Evolutionary conservation across 35 echinoderm and acorn worm genomes (phyloP), one percentile per base, ranked within the genome.

Genomic region (Anneissia japonica): DNA sequence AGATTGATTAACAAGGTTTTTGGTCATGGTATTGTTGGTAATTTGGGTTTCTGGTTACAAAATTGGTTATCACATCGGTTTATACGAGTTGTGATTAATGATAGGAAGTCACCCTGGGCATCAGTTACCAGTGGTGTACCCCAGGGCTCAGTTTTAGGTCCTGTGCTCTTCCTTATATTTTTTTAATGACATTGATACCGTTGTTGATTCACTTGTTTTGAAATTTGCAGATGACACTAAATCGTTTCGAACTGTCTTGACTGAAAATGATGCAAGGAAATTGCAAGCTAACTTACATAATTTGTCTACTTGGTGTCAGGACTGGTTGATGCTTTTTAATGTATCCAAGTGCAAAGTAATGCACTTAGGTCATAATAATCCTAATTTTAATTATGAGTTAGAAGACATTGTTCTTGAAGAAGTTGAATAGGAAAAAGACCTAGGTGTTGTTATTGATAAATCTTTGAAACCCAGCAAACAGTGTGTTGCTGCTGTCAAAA

Each of bases 321-420:
- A 72, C 4, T 89, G 81, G 88, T 75, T 83, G 17, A 77, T 89
- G 81, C 64, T 43, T 46, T 90, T 90, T 39, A 90, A 90, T 39
- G 21, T 77, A 3, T 38, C 39, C 3, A 90, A 90, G 36, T 90
- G 81, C 76, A 81, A 82, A 34, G 74, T 80, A 12, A 12, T 64
- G 19, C 51, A 64, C 19, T 64, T 64, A 64, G 51, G 51, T 23
- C 19, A 12, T 64, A 64, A 64, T 16, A 64, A 64, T 23, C 51
- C 7, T 9, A 9, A 64, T 64, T 12, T 12, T 26, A 23, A 64
- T 2, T 64, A 64, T 26, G 26, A 12, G 5, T 19, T 64, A 23
- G 51, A 64, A 64, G 51, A 23, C 11, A 64, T 23, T 64, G 5
- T 23, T 16, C 9, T 9, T 64, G 19, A 6, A 26, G 26, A 64